Conservation (phyloP, 2,888 invertebrate genomes). For the Iphiclides podalirius region DNA sequence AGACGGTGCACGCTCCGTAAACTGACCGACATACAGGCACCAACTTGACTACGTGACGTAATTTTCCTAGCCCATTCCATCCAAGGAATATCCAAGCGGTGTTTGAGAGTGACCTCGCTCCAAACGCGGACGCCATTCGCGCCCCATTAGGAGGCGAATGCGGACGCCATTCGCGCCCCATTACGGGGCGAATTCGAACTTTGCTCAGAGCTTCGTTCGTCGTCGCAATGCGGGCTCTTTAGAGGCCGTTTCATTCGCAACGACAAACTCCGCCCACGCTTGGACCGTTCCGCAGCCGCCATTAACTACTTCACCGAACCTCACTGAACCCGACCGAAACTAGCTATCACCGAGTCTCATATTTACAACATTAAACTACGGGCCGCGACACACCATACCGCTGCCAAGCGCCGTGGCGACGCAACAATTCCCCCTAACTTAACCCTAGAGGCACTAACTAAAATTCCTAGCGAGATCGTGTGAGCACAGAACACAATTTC, state of each 20-base stretch:
- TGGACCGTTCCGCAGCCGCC: constrained; percentile 1
- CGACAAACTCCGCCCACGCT: constrained; percentile 9
- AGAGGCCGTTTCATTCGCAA: constrained; percentile 8
- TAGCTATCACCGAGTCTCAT: neutral
- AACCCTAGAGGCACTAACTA: constrained; percentile 74
- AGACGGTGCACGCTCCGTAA: constrained; percentile 47
- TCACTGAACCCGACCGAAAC: neutral
- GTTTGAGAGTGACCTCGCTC: no score
- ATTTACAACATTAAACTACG: constrained; percentile 17
- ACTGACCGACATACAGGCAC: constrained; percentile 69
- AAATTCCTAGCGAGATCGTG: constrained; percentile 77
- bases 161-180: no score
- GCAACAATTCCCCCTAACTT: constrained; percentile 69
- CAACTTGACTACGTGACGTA: constrained; percentile 69
- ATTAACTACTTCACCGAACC: neutral
- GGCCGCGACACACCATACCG: constrained; percentile 14
- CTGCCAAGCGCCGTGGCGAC: constrained; percentile 36
- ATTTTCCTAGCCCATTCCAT: constrained; percentile 55
- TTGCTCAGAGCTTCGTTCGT: no score
- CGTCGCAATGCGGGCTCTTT: no score
- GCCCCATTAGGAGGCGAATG: no score
- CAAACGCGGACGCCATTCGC: no score
- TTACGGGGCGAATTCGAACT: no score
- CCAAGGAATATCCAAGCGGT: no score
- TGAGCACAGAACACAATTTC: constrained; percentile 75